phyloP scores from a whole-genome alignment of 2,113 vertebrate species.

The Suricata suricatta region DNA sequence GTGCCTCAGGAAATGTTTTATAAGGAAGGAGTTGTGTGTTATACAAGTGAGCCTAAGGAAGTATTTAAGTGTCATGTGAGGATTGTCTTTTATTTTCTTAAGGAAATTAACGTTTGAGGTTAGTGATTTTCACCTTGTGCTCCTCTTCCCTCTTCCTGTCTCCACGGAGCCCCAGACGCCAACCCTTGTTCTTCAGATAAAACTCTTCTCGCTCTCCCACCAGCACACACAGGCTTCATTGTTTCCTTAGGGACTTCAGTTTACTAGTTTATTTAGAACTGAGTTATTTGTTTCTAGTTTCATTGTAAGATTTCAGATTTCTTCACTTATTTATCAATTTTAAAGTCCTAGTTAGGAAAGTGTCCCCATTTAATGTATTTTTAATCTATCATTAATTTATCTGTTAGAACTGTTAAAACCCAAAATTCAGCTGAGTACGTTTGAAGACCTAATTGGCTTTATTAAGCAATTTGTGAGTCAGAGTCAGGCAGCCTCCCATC shows the following conservation, averaged over 20 bases:
- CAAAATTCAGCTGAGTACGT: background rate
- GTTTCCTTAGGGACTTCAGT: background rate
- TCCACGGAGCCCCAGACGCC: background rate
- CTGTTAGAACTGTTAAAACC: background rate
- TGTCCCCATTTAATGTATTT: background rate
- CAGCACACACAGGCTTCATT: background rate
- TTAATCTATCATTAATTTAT: background rate
- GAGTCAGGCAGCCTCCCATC: background rate
- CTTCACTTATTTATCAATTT: background rate
- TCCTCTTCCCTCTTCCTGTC: background rate
- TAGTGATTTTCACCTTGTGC: background rate
- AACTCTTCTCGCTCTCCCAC: background rate
- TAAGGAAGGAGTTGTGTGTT: background rate
- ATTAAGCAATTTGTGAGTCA: background rate
- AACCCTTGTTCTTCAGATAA: background rate
- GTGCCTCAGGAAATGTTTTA: background rate
- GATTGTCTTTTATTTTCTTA: conserved; percentile 61
- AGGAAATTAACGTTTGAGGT: conserved; percentile 47
- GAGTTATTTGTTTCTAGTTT: background rate
- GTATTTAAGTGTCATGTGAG: conserved; percentile 52
- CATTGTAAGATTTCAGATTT: background rate
- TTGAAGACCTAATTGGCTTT: background rate
- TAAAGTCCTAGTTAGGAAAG: background rate
- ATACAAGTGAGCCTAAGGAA: background rate
- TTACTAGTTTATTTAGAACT: background rate